These are phyloP conservation scores for Melanogrammus aeglefinus DNA, from an alignment of 2,797 vertebrate genomes.

Conservation along the genomic window DNA sequence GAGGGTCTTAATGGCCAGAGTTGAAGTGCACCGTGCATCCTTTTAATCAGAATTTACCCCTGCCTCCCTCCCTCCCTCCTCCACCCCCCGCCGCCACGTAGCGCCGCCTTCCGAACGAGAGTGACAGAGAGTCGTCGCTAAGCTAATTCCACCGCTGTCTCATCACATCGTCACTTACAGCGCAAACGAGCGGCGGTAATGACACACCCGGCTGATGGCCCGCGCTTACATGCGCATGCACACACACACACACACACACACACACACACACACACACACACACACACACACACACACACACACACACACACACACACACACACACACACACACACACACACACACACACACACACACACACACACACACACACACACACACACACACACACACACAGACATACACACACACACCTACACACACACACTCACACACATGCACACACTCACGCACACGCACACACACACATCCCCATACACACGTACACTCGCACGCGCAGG, in stretches of 20 bases:
- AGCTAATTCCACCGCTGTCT: conserved; percentile 90
- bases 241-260: too few relatives aligned
- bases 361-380: too few relatives aligned
- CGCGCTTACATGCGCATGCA: conserved; percentile 55
- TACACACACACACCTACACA: too few relatives aligned
- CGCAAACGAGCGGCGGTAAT: conserved; percentile 80
- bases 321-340: conserved; percentile 33
- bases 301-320: too few relatives aligned
- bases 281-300: too few relatives aligned
- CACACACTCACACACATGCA: too few relatives aligned
- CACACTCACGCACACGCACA: too few relatives aligned
- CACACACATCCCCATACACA: too few relatives aligned
- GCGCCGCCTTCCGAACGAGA: conserved; percentile 73
- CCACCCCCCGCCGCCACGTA: conserved; percentile 62
- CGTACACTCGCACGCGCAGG: too few relatives aligned
- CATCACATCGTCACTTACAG: conserved; percentile 82
- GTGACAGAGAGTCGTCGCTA: conserved; percentile 85
- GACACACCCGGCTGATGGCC: conserved; percentile 82
- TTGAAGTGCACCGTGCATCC: conserved; percentile 80
- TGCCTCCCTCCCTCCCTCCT: conserved; percentile 81
- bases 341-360: too few relatives aligned
- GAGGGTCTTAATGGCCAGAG: conserved; percentile 75
- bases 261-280: too few relatives aligned
- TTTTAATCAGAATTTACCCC: conserved; percentile 94
- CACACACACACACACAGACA: too few relatives aligned